phyloP scores from a whole-genome alignment of 2,888 invertebrate genomes.

The Malthinus flaveolus region DNA sequence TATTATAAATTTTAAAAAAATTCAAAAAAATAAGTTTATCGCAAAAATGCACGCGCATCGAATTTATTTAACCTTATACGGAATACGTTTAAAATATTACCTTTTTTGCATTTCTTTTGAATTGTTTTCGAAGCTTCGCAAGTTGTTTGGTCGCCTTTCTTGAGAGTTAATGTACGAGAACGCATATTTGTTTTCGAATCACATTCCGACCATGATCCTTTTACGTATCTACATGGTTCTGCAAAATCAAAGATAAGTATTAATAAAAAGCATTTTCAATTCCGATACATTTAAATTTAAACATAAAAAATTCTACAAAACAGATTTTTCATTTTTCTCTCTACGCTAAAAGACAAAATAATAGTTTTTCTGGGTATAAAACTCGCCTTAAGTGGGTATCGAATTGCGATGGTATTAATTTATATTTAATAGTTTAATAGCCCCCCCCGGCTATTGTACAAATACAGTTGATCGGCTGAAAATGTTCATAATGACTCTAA shows the following conservation, averaged over 20 bases:
- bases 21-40: not conserved
- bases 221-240: conserved; percentile 82
- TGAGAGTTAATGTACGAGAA: conserved; percentile 79
- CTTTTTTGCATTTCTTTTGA: conserved; percentile 92
- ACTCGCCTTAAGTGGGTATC: no score
- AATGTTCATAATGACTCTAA: no score
- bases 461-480: no score
- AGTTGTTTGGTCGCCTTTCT: conserved; percentile 77
- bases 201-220: conserved; percentile 88
- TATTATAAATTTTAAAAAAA: not conserved
- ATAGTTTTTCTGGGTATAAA: no score
- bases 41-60: conserved; percentile 1
- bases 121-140: conserved; percentile 85
- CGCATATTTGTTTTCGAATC: conserved; percentile 82
- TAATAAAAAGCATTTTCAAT: not conserved
- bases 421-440: no score
- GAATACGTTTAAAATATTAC: conserved; percentile 54
- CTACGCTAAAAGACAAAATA: no score
- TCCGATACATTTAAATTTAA: no score
- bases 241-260: conserved; percentile 33
- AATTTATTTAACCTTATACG: conserved; percentile 12
- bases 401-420: no score
- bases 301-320: not conserved
- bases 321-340: not conserved
- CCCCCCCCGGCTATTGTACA: no score